Base-by-base conservation (phyloP, 1,140 invertebrate genomes). In the Euborellia annulipes region DNA sequence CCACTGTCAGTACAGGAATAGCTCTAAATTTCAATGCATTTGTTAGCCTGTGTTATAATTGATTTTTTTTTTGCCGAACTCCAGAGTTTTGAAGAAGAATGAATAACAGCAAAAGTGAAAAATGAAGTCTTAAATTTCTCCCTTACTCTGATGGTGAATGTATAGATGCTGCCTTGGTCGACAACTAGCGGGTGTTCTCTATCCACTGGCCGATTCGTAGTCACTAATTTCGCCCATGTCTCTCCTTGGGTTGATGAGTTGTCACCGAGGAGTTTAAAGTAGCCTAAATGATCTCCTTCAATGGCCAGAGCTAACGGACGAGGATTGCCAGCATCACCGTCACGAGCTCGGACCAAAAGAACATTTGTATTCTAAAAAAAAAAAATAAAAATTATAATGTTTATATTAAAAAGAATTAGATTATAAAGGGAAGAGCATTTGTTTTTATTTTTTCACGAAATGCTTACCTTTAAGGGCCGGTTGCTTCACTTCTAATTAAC, bases 141-240 rank as follows among this genome's bases (percentile, higher is more conserved):
- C 14, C 41, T 54, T 62, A 75, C 73, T 60, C 71, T 74, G 1
- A 87, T 66, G 46, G 67, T 69, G 52, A 86, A 84, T 4, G 68
- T 75, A 55, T 87, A 86, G 36, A 85, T 76, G 0, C 82, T 83
- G 1, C 82, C 84, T 54, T 79, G 82, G 51, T 79, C 76, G 17
- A 84, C 58, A 40, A 87, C 77, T 2, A 64, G 63, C 0, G 76
- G 68, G 61, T 83, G 72, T 59, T 87, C 83, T 43, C 84, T 65
- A 55, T 87, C 82, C 9, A 86, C 64, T 0, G 77, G 72, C 1
- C 67, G 63, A 30, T 73, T 66, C 1, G 75, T 73, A 0, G 82
- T 81, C 3, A 76, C 58, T 9, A 86, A 54, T 27, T 54, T 63
- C 9, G 57, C 55, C 27, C 45, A 47, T 6, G 47, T 49, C 16